A percentile compares a stretch with the other conserved stretches of the same genome.
These are phyloP conservation scores for Trachymyrmex cornetzi DNA, from an alignment of 1,140 invertebrate species.

Conservation along the genomic window DNA sequence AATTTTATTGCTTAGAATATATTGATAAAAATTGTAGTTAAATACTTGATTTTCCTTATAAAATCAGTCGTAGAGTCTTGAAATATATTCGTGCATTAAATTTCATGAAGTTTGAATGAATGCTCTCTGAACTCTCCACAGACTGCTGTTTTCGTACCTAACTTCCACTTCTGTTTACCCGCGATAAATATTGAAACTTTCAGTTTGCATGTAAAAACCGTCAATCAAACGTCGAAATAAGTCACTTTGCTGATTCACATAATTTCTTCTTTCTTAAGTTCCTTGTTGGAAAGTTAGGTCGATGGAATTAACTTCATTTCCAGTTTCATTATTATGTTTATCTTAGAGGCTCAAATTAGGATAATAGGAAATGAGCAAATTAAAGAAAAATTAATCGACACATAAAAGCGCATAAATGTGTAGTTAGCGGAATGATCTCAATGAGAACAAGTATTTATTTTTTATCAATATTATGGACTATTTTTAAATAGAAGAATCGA, in stretches of 20 bases:
- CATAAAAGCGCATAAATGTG: neutral
- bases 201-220: conserved; percentile 51
- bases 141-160: conserved; percentile 54
- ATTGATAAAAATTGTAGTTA: conserved; percentile 21
- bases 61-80: conserved; percentile 35
- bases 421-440: neutral
- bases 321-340: neutral
- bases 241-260: conserved; percentile 40
- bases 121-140: conserved; percentile 30
- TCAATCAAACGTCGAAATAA: conserved; percentile 62
- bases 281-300: neutral
- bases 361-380: neutral
- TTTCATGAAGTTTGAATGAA: conserved; percentile 57
- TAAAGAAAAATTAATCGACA: neutral
- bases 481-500: neutral
- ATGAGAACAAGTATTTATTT: neutral
- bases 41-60: conserved; percentile 7
- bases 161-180: conserved; percentile 49
- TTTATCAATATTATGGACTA: neutral
- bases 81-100: conserved; percentile 61
- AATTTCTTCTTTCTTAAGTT: conserved; percentile 40
- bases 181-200: conserved; percentile 62
- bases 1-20: neutral
- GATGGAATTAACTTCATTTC: neutral
- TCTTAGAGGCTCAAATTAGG: neutral